Conservation (phyloP, 2,797 vertebrate species). For the Etheostoma nigrum region DNA sequence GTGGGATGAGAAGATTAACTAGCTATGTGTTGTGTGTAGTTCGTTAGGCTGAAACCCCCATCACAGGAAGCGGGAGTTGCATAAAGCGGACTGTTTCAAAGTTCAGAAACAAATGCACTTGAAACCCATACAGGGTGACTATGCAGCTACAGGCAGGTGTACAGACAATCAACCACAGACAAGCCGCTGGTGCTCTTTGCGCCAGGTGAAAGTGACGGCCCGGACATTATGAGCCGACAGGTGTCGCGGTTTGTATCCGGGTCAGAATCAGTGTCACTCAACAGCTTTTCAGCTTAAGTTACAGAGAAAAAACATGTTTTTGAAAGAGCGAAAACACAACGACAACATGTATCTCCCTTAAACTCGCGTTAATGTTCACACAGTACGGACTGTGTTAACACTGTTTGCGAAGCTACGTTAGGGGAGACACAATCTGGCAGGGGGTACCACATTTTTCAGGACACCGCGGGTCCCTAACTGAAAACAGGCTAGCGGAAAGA, state of each 20-base stretch:
- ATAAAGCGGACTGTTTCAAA: conserved; percentile 28
- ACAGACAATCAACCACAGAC: too few relatives aligned
- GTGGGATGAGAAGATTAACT: conserved; percentile 54
- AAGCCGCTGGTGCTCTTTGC: background rate
- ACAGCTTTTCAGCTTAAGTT: conserved; percentile 1
- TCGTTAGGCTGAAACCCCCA: background rate
- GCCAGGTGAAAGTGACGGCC: conserved; percentile 58
- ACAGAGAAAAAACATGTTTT: background rate
- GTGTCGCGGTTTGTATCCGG: conserved; percentile 56
- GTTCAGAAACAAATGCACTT: conserved; percentile 6
- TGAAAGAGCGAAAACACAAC: background rate
- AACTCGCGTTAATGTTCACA: background rate
- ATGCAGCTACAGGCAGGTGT: background rate
- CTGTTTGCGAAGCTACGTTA: background rate
- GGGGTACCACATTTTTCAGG: conserved; percentile 38
- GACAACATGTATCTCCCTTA: accelerated
- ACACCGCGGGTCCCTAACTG: conserved; percentile 45
- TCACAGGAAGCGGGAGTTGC: background rate
- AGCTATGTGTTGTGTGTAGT: background rate
- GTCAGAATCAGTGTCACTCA: conserved; percentile 19
- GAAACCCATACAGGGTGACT: background rate
- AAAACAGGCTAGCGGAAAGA: conserved; percentile 68
- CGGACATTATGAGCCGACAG: conserved; percentile 45
- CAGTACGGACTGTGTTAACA: background rate
- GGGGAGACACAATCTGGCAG: background rate